Base-by-base conservation (phyloP, 2,888 invertebrate species). In the Aplocera efformata region DNA sequence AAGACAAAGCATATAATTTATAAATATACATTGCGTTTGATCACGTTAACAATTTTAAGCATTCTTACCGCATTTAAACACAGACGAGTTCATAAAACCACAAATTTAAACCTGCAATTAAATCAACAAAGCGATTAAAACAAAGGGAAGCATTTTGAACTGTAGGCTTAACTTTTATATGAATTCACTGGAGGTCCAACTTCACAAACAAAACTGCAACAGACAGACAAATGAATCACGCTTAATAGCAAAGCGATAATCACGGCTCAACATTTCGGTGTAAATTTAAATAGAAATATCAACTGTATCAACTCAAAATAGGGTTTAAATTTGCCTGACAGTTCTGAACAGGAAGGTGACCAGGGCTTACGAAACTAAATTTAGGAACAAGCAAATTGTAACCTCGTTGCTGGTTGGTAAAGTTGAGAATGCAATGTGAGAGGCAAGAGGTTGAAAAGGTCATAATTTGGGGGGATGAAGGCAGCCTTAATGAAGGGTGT, bases 201-300 rank as follows among this genome's bases (percentile, higher is more conserved):
- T 47, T 43, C 35, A 21, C 22, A 41, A 48, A 50, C 50, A 45
- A 44, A 40, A 43, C 48, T 51, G 51, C 48, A 45, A 35, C 44
- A 39, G 42, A 38, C 47, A 48, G 42, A 48, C 52, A 52, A 49
- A 52, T 52, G 42, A 52, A 52, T 52, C 42, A 51, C 40, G 29
- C 44, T 42, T 47, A 46, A 46, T 43, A 26, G 40, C 38, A 31
- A 42, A 45, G 44, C 36, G 28, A 49, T 52, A 49, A 49, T 49
- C 32, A 44, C 36, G 21, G 23, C 25, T 17, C 8, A 29, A 34
- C 33, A 23, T 31, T 20, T 10, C 7, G 4, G 7, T 2, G 17
- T 2, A 26, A 17, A 33, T n/a, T 4, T 6, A 26, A 8, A 27
- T 10, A 29, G n/a, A 27, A n/a, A 31, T 26, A 1, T 7, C 22